A percentile compares a stretch with the other conserved stretches of the same genome.
Conservation (phyloP, 53 echinoderm and acorn worm species). For the Luidia sarsii region DNA sequence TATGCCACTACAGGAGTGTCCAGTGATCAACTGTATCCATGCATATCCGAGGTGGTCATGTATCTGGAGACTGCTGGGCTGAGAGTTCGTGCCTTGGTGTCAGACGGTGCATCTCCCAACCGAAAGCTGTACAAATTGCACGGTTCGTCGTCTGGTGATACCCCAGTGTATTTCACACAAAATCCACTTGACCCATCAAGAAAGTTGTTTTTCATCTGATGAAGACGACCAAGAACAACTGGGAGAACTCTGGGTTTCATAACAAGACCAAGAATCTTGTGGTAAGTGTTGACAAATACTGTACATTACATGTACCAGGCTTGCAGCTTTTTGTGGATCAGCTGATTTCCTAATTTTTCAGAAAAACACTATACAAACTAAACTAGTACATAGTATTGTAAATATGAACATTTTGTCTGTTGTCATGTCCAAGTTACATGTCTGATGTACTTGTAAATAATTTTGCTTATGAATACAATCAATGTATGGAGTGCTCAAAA, state of each 20-base stretch:
- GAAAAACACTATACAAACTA: background rate
- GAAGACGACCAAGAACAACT: constrained; percentile 54
- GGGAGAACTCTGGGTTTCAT: constrained; percentile 50
- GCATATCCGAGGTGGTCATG: constrained; percentile 20
- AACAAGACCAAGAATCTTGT: constrained; percentile 36
- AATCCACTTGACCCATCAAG: constrained; percentile 5
- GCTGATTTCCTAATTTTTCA: background rate
- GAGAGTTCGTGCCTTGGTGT: constrained; percentile 19
- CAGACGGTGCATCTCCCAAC: constrained; percentile 52
- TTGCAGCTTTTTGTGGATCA: background rate
- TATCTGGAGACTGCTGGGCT: constrained; percentile 31
- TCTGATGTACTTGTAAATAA: no score
- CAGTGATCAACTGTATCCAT: constrained; percentile 13
- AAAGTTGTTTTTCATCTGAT: constrained; percentile 52
- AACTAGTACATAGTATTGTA: background rate
- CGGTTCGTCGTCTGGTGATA: no score
- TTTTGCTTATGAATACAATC: no score
- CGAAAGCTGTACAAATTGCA: constrained; percentile 22
- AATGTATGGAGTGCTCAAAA: no score
- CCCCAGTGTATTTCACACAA: no score
- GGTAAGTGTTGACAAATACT: constrained; percentile 25
- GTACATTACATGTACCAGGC: background rate
- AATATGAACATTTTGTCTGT: background rate
- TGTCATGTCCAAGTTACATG: background rate
- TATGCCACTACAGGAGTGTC: constrained; percentile 16